These are phyloP conservation scores for Paramuricea clavata DNA, from an alignment of 92 coral and sea anemone genomes.

Conservation along the genomic window DNA sequence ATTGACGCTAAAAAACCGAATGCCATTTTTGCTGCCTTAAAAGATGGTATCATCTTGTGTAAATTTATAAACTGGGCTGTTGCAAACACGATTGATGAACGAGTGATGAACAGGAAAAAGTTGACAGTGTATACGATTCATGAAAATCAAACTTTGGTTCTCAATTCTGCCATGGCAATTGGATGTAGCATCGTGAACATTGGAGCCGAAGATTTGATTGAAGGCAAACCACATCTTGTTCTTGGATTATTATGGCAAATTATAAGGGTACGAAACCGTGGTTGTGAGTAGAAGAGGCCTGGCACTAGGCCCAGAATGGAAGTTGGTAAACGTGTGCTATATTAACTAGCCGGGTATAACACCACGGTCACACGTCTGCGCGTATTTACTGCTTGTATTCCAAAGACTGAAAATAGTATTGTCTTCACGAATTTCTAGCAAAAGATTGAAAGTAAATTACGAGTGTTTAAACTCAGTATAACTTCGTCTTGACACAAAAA, in stretches of 20 bases:
- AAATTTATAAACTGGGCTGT: slow-evolving; percentile 96
- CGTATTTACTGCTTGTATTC: too few relatives aligned
- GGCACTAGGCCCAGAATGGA: too few relatives aligned
- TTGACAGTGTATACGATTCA: slow-evolving; percentile 91
- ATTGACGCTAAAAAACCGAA: slow-evolving; percentile 77
- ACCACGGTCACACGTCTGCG: too few relatives aligned
- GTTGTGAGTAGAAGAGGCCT: too few relatives aligned
- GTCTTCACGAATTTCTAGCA: too few relatives aligned
- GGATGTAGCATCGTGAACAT: slow-evolving; percentile 98
- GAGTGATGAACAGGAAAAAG: slow-evolving; percentile 92
- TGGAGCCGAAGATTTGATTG: slow-evolving; percentile 92
- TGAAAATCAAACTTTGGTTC: slow-evolving; percentile 90
- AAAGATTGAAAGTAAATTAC: too few relatives aligned
- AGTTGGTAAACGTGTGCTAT: too few relatives aligned
- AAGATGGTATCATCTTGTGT: slow-evolving; percentile 90
- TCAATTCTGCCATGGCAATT: slow-evolving; percentile 96
- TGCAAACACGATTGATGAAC: slow-evolving; percentile 90
- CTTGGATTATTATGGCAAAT: slow-evolving; percentile 96
- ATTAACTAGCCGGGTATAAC: too few relatives aligned
- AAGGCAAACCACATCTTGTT: slow-evolving; percentile 94
- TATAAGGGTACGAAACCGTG: slow-evolving; percentile 96
- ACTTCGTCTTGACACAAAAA: too few relatives aligned
- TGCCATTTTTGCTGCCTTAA: slow-evolving; percentile 86
- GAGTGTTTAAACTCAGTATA: too few relatives aligned
- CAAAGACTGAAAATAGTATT: too few relatives aligned